These are phyloP conservation scores for Campoletis raptor DNA, from an alignment of 2,888 invertebrate species.

Conservation along the genomic window DNA sequence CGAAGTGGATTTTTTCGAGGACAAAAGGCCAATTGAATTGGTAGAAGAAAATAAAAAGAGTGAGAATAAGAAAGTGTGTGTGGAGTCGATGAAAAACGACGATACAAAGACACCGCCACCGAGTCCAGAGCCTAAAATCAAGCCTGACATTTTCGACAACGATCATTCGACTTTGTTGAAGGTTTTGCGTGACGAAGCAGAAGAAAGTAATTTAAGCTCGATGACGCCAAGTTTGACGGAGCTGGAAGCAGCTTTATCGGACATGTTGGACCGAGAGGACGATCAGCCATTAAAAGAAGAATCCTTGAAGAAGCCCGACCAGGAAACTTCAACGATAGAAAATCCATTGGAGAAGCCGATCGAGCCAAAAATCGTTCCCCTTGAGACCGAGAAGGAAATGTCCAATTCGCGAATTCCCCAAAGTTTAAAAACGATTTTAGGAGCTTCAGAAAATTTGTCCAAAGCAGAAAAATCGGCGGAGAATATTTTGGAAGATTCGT, in stretches of 20 bases:
- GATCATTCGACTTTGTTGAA: constrained; percentile 78
- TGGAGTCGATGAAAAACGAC: constrained; percentile 68
- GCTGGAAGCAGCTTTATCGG: constrained; percentile 82
- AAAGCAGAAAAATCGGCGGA: not conserved
- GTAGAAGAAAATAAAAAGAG: constrained; percentile 12
- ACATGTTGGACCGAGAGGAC: constrained; percentile 81
- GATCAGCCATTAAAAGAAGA: constrained; percentile 51
- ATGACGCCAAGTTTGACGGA: constrained; percentile 83
- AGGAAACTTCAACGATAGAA: constrained; percentile 5
- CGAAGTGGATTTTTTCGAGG: constrained; percentile 71
- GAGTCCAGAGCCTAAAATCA: constrained; percentile 79
- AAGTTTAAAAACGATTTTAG: constrained; percentile 58
- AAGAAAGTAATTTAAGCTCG: constrained; percentile 80
- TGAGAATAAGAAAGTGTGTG: constrained; percentile 68
- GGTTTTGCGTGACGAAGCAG: constrained; percentile 76
- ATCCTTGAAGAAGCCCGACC: not conserved
- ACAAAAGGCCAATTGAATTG: constrained; percentile 62
- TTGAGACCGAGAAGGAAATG: constrained; percentile 58
- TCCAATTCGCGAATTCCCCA: constrained; percentile 33
- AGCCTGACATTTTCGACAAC: constrained; percentile 73
- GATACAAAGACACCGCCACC: constrained; percentile 78
- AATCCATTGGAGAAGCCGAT: constrained; percentile 69
- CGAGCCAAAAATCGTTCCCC: constrained; percentile 74
- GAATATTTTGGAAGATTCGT: constrained; percentile 60
- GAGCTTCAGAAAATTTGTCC: not conserved